These are phyloP conservation scores for Tretioscincus oriximinensis DNA, from an alignment of 2,113 vertebrate genomes.

Conservation along the genomic window DNA sequence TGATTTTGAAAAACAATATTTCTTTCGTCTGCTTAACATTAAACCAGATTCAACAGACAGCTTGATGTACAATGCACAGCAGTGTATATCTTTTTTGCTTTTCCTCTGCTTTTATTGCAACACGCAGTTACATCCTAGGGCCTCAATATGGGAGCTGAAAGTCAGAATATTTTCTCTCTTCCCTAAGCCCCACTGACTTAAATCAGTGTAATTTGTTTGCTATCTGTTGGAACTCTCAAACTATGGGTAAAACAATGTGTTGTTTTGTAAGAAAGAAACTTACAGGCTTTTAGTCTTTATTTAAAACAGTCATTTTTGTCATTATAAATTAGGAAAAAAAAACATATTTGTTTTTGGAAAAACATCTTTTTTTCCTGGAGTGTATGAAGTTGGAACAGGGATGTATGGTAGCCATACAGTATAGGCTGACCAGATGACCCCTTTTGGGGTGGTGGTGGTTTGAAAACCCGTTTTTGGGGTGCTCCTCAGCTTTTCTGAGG, in stretches of 20 bases:
- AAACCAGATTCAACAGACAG: constrained; percentile 69
- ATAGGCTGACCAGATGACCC: no score
- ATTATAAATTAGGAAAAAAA: constrained; percentile 27
- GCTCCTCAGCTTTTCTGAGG: no score
- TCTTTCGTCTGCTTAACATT: constrained; percentile 68
- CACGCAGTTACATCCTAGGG: constrained; percentile 43
- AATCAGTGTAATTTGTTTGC: constrained; percentile 60
- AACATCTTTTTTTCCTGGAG: constrained; percentile 22
- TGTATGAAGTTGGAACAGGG: not conserved
- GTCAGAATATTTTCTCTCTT: constrained; percentile 60
- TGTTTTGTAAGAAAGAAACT: constrained; percentile 48
- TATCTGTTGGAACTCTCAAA: constrained; percentile 57
- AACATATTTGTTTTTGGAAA: constrained; percentile 32
- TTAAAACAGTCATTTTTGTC: not conserved
- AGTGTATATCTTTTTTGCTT: constrained; percentile 37
- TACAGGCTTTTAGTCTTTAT: constrained; percentile 39
- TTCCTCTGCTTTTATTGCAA: constrained; percentile 23
- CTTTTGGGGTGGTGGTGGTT: no score
- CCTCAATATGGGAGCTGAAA: constrained; percentile 59
- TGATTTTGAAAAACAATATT: constrained; percentile 54
- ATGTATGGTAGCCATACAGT: constrained; percentile 5
- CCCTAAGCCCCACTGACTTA: constrained; percentile 50
- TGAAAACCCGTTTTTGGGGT: no score
- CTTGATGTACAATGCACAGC: constrained; percentile 70
- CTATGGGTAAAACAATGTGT: constrained; percentile 52